Conservation (phyloP, 2,797 vertebrate genomes). For the Fistularia commersonii region DNA sequence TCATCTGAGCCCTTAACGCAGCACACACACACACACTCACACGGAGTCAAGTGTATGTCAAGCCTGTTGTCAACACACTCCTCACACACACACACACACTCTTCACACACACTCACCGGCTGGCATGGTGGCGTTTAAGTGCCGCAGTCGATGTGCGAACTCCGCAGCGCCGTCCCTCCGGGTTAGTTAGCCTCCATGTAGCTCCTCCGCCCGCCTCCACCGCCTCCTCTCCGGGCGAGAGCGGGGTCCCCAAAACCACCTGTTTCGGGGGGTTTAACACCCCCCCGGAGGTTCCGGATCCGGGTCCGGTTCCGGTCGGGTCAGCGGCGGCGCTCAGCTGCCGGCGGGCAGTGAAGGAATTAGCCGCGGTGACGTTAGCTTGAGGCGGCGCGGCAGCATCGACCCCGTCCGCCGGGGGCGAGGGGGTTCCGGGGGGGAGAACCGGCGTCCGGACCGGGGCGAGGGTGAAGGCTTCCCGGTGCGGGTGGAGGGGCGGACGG, state of each 20-base stretch:
- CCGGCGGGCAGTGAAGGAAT: not conserved
- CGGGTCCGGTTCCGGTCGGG: too few relatives aligned
- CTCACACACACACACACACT: not conserved
- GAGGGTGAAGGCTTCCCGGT: constrained; percentile 31
- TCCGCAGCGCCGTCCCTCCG: constrained; percentile 8
- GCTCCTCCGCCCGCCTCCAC: constrained; percentile 21
- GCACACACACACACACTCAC: too few relatives aligned
- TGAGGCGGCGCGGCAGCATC: not conserved
- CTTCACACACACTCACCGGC: constrained; percentile 57
- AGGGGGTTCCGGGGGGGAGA: not conserved
- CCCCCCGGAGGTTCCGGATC: not conserved
- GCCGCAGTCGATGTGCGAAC: constrained; percentile 28
- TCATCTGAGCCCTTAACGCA: too few relatives aligned
- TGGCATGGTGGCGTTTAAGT: constrained; percentile 58
- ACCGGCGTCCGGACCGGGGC: not conserved
- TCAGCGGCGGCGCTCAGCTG: too few relatives aligned
- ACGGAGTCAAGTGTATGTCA: not conserved
- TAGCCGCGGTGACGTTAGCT: not conserved
- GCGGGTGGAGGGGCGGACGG: constrained; percentile 10
- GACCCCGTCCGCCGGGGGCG: not conserved
- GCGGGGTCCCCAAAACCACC: not conserved
- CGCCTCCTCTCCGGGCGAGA: not conserved
- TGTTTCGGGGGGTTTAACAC: not conserved
- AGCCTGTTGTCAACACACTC: constrained; percentile 3
- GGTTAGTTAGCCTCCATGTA: constrained; percentile 60